phyloP scores from a whole-genome alignment of 2,113 vertebrate species.

The Cnemophilus loriae region DNA sequence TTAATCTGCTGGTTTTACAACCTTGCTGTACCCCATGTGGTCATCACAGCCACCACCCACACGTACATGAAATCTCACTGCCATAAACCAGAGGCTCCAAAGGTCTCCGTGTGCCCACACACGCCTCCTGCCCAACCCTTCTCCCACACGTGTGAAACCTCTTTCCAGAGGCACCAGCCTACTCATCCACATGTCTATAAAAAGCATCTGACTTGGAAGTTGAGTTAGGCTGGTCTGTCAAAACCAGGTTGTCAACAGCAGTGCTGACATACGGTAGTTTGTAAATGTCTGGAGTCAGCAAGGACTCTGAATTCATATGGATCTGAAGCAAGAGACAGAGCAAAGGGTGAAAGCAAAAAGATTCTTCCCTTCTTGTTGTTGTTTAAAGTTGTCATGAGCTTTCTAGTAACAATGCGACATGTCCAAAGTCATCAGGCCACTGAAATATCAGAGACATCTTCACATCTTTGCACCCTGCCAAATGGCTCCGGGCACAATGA shows the following conservation, averaged over 20 bases:
- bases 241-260: neutral
- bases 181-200: constrained; percentile 13
- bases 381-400: neutral
- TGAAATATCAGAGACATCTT: neutral
- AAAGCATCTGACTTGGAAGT: constrained; percentile 18
- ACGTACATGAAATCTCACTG: neutral
- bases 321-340: neutral
- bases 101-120: neutral
- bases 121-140: neutral
- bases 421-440: neutral
- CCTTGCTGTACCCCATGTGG: neutral
- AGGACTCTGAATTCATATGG: neutral
- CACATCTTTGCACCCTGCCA: neutral
- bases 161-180: constrained; percentile 16
- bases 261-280: neutral
- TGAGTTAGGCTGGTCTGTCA: neutral
- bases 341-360: neutral
- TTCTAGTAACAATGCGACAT: neutral
- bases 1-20: neutral
- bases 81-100: constrained; percentile 1
- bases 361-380: neutral
- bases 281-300: constrained; percentile 1
- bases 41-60: neutral
- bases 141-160: constrained; percentile 10
- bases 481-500: neutral